These are phyloP conservation scores for Mesocentrotus franciscanus DNA, from an alignment of 53 echinoderm and acorn worm genomes.

Conservation along the genomic window DNA sequence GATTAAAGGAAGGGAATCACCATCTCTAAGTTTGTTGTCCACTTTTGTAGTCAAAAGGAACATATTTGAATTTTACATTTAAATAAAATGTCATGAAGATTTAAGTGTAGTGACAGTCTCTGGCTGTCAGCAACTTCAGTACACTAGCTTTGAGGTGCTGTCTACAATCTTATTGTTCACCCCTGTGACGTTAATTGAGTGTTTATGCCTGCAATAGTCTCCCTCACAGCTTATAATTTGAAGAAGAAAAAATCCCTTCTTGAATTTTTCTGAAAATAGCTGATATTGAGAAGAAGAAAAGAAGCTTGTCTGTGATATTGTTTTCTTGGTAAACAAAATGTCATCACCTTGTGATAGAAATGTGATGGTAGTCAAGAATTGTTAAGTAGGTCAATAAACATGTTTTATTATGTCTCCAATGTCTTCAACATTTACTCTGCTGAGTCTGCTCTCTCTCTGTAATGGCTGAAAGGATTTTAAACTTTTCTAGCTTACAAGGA, in stretches of 20 bases:
- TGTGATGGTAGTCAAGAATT: neutral
- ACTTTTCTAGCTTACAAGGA: neutral
- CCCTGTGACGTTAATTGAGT: neutral
- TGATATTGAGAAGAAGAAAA: neutral
- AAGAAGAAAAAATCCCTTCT: no score
- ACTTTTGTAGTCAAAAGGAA: no score
- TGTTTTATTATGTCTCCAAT: neutral
- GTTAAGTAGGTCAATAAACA: neutral
- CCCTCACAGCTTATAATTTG: neutral
- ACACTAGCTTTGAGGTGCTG: no score
- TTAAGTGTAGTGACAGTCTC: no score
- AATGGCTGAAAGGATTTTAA: neutral
- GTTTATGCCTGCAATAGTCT: neutral
- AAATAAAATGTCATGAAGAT: no score
- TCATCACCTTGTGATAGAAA: neutral
- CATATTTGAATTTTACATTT: no score
- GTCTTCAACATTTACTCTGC: neutral
- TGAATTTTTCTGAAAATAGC: neutral
- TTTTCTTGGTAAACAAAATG: neutral
- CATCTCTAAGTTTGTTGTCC: no score
- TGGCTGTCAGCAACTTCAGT: no score
- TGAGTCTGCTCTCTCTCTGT: no score
- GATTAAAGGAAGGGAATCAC: no score
- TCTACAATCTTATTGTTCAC: no score
- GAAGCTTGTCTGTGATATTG: neutral